Evolutionary conservation across 1,140 invertebrate genomes (phyloP).

Genomic region (Ips nitidus): DNA sequence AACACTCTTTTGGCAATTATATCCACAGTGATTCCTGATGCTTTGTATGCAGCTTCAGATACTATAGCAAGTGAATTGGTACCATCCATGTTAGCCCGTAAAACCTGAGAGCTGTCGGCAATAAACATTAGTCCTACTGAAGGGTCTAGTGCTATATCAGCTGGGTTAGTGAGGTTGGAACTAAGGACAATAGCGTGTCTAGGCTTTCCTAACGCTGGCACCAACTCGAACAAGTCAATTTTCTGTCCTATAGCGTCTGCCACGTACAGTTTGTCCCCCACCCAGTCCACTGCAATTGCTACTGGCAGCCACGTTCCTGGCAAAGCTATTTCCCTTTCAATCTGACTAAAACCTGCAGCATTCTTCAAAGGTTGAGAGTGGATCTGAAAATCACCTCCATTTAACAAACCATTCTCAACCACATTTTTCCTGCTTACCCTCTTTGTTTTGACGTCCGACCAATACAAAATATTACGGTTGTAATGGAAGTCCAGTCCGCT

Average conservation of each 20-base stretch:
- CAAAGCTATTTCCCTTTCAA: constrained; percentile 68
- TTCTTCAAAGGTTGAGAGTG: constrained; percentile 63
- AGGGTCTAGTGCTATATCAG: constrained; percentile 91
- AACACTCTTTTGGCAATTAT: constrained; percentile 87
- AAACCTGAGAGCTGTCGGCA: constrained; percentile 86
- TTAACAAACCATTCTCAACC: background rate
- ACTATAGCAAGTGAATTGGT: constrained; percentile 80
- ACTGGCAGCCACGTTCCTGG: constrained; percentile 86
- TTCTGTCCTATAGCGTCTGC: constrained; percentile 90
- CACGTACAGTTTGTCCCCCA: constrained; percentile 94
- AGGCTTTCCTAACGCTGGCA: constrained; percentile 55
- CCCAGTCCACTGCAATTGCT: constrained; percentile 94
- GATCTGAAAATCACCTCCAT: constrained; percentile 54
- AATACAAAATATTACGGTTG: constrained; percentile 80
- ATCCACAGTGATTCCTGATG: constrained; percentile 82
- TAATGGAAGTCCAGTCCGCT: constrained; percentile 90
- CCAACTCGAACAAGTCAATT: constrained; percentile 90
- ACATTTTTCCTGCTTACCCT: constrained; percentile 56
- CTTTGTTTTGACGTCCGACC: constrained; percentile 87
- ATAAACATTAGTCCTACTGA: constrained; percentile 90
- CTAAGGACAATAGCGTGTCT: constrained; percentile 86
- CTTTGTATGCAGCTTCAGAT: constrained; percentile 87
- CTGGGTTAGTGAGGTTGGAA: constrained; percentile 86
- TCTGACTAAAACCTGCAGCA: constrained; percentile 49
- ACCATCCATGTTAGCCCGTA: constrained; percentile 91